These are phyloP conservation scores for Elephas maximus DNA, from an alignment of 2,113 vertebrate species.

Conservation along the genomic window DNA sequence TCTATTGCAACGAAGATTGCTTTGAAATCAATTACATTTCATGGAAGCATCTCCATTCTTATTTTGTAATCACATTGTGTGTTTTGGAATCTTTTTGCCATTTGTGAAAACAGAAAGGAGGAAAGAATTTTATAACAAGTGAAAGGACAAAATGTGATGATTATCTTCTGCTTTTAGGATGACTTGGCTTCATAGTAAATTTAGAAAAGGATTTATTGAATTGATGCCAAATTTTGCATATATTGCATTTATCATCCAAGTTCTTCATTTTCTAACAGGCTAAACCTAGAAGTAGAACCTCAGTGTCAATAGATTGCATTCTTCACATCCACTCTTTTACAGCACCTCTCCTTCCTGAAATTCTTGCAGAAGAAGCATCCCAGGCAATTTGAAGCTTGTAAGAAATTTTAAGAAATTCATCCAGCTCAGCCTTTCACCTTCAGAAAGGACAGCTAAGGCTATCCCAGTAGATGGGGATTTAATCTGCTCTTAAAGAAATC, in stretches of 20 bases:
- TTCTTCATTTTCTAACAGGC: not conserved
- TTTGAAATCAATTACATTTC: slow-evolving; percentile 15
- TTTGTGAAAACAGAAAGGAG: not conserved
- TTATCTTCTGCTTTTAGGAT: not conserved
- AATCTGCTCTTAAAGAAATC: slow-evolving; percentile 16
- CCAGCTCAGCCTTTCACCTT: slow-evolving; percentile 23
- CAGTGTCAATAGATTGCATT: not conserved
- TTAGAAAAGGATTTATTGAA: slow-evolving; percentile 5
- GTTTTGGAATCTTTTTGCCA: slow-evolving; percentile 21
- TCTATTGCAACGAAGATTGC: not conserved
- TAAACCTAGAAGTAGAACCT: slow-evolving; percentile 5
- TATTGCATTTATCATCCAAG: not conserved
- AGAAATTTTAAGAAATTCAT: not conserved
- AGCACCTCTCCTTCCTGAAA: not conserved
- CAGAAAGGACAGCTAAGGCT: not conserved
- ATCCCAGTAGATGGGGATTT: slow-evolving; percentile 27
- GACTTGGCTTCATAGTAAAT: slow-evolving; percentile 34
- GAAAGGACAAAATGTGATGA: not conserved
- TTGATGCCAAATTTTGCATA: not conserved
- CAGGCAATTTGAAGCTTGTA: not conserved
- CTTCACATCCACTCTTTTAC: not conserved
- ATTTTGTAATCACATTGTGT: not conserved
- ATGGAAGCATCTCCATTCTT: not conserved
- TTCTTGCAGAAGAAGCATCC: not conserved
- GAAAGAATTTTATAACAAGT: not conserved